phyloP scores from a whole-genome alignment of 2,888 invertebrate genomes.

The Limnephilus marmoratus region DNA sequence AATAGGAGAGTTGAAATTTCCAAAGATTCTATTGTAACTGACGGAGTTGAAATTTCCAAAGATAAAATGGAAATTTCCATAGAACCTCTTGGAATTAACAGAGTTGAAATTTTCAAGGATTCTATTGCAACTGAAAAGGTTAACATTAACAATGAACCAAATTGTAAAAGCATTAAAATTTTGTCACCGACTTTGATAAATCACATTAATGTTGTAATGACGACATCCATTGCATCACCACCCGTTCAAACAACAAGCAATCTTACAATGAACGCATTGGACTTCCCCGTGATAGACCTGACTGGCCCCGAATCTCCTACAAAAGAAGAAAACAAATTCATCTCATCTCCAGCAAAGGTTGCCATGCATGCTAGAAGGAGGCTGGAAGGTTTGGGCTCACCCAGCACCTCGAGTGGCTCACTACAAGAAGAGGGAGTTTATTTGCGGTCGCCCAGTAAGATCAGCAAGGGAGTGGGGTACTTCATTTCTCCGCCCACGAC shows the following conservation, averaged over 20 bases:
- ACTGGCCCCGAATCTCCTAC: not conserved
- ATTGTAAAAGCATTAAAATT: not conserved
- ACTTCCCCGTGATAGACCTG: not conserved
- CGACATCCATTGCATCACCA: not conserved
- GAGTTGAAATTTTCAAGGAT: not conserved
- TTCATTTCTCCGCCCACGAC: slow-evolving; percentile 52
- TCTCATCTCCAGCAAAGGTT: not conserved
- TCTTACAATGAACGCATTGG: not conserved
- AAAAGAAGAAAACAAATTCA: not conserved
- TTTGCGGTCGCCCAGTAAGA: slow-evolving; percentile 61
- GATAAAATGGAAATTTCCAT: not conserved
- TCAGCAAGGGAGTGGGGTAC: slow-evolving; percentile 60
- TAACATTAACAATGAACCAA: not conserved
- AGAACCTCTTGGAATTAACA: not conserved
- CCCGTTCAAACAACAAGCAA: not conserved
- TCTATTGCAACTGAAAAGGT: not conserved
- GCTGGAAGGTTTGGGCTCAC: slow-evolving; percentile 4
- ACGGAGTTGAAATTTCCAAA: not conserved
- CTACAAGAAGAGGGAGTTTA: slow-evolving; percentile 40
- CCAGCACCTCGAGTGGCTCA: not conserved
- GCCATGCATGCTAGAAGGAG: not conserved
- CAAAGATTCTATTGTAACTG: not conserved
- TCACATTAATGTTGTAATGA: not conserved
- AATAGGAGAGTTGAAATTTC: not conserved
- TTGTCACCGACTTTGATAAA: not conserved